Evolutionary conservation across 2,888 invertebrate species (phyloP).

Genomic region (Netelia fuscicornis): DNA sequence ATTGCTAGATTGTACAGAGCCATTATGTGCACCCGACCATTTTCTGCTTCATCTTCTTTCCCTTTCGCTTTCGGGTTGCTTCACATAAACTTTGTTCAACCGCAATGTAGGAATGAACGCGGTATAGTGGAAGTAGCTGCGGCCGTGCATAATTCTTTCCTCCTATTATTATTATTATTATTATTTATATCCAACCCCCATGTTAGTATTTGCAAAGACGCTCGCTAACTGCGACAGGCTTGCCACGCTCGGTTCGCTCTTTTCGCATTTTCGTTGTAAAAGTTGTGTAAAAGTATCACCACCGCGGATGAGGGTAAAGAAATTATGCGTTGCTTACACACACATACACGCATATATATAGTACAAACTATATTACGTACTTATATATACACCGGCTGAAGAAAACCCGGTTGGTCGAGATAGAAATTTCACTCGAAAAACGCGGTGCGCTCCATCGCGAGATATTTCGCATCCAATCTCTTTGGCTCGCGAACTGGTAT

Average conservation of each 20-base stretch:
- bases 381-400: not conserved
- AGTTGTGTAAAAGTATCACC: slow-evolving; percentile 38
- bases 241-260: not conserved
- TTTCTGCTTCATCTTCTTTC: slow-evolving; percentile 18
- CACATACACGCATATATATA: not conserved
- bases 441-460: slow-evolving; percentile 9
- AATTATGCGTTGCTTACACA: not conserved
- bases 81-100: slow-evolving; percentile 36
- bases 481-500: slow-evolving; percentile 1
- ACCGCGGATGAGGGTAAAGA: slow-evolving; percentile 30
- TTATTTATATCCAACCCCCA: slow-evolving; percentile 12
- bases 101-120: slow-evolving; percentile 50
- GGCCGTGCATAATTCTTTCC: slow-evolving; percentile 38
- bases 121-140: slow-evolving; percentile 27
- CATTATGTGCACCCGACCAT: slow-evolving; percentile 56
- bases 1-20: slow-evolving; percentile 61
- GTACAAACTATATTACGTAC: not conserved
- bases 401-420: not conserved
- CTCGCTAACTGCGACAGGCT: slow-evolving; percentile 20
- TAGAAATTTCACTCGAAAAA: slow-evolving; percentile 59
- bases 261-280: not conserved
- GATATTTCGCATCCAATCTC: slow-evolving; percentile 29
- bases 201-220: slow-evolving; percentile 8
- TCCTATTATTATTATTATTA: slow-evolving; percentile 23
- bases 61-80: slow-evolving; percentile 28